Conservation (phyloP, 2,888 invertebrate species). For the Cantharis rustica region DNA sequence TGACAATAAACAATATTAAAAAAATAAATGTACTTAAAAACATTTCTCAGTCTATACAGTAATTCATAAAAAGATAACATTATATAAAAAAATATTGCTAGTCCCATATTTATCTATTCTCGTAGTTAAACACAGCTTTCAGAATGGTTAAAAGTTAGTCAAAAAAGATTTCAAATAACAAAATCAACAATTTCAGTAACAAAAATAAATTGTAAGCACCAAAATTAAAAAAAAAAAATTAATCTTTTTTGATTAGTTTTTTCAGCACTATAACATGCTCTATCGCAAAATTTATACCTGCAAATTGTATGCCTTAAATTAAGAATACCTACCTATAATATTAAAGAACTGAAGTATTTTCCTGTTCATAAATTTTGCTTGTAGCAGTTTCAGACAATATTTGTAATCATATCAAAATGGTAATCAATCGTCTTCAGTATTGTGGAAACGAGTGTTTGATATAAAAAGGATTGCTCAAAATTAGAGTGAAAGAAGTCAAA, state of each 20-base stretch:
- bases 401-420: not conserved
- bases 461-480: not conserved
- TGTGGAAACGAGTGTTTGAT: not conserved
- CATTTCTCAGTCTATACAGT: constrained; percentile 29
- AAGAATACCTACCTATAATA: constrained; percentile 32
- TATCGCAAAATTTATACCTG: constrained; percentile 32
- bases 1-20: constrained; percentile 29
- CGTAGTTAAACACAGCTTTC: constrained; percentile 32
- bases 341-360: constrained; percentile 23
- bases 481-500: not conserved
- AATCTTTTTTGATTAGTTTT: constrained; percentile 16
- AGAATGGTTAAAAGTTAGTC: constrained; percentile 21
- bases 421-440: not conserved
- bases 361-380: not conserved
- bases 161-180: constrained; percentile 4
- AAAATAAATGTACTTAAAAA: constrained; percentile 28
- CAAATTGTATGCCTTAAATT: constrained; percentile 34
- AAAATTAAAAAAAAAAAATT: not conserved
- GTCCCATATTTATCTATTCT: constrained; percentile 31
- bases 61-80: constrained; percentile 24
- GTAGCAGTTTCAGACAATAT: not conserved
- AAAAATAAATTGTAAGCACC: not conserved
- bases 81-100: constrained; percentile 24
- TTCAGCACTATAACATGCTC: constrained; percentile 28
- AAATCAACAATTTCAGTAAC: not conserved